These are phyloP conservation scores for Cryptoblepharus egeriae DNA, from an alignment of 2,797 vertebrate genomes.

Conservation along the genomic window DNA sequence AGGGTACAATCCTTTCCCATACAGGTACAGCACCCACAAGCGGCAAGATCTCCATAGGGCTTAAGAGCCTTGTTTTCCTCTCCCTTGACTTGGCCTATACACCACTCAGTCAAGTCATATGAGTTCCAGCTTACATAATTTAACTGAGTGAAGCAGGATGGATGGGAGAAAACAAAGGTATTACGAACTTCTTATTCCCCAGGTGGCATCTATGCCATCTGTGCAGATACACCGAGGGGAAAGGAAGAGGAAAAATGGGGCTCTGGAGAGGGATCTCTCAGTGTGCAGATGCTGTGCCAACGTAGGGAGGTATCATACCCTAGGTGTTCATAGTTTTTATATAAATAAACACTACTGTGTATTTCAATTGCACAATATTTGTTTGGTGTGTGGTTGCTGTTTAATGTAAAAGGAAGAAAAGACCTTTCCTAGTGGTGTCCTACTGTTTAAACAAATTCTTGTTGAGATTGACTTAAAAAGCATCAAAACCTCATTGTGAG, in stretches of 20 bases:
- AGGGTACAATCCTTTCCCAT: slow-evolving; percentile 60
- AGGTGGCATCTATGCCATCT: neutral
- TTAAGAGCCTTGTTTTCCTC: neutral
- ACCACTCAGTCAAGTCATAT: neutral
- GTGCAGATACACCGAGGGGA: neutral
- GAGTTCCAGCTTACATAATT: neutral
- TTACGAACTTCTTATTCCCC: neutral
- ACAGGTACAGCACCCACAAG: neutral
- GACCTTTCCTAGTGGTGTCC: slow-evolving; percentile 76
- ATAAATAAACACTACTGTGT: slow-evolving; percentile 77
- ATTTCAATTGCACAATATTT: slow-evolving; percentile 79
- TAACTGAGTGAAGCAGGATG: neutral
- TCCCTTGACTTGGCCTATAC: neutral
- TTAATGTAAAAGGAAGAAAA: slow-evolving; percentile 69
- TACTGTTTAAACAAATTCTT: slow-evolving; percentile 73
- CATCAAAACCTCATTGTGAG: slow-evolving; percentile 68
- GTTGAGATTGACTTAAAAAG: slow-evolving; percentile 73
- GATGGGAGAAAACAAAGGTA: neutral
- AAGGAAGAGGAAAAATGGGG: neutral
- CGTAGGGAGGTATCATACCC: slow-evolving; percentile 2
- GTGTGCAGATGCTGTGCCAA: neutral
- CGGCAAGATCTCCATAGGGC: neutral
- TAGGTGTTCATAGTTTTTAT: slow-evolving; percentile 69
- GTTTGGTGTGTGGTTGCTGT: slow-evolving; percentile 79
- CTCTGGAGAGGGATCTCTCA: neutral